A percentile compares a stretch with the other conserved stretches of the same genome.
Evolutionary conservation across 2,888 invertebrate genomes (phyloP).

Genomic region (Chymomyza amoena): DNA sequence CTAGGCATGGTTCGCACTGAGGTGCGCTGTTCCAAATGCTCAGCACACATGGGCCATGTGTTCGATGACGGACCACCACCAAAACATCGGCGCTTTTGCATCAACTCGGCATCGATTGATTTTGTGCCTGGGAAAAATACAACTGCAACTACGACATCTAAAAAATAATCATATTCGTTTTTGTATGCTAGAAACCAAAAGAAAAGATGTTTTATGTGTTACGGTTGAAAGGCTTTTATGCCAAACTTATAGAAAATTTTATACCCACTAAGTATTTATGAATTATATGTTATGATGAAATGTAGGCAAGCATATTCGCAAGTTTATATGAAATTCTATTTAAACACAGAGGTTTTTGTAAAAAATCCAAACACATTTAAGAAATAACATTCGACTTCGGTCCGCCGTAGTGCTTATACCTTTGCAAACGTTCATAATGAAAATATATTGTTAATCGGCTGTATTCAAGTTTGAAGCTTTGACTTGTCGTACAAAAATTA

Average conservation of each 20-base stretch:
- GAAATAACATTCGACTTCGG: background rate
- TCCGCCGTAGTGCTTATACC: background rate
- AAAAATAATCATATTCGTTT: conserved; percentile 56
- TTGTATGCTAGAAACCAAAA: conserved; percentile 3
- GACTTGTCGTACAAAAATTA: background rate
- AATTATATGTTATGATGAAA: background rate
- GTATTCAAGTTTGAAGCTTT: background rate
- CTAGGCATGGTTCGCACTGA: conserved; percentile 97
- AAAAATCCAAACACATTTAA: background rate
- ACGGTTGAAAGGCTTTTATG: background rate
- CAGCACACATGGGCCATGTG: conserved; percentile 97
- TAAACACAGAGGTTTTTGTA: background rate
- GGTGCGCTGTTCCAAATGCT: conserved; percentile 95
- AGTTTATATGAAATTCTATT: background rate
- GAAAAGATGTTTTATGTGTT: background rate
- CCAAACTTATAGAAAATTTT: background rate
- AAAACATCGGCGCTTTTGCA: conserved; percentile 95
- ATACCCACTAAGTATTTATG: background rate
- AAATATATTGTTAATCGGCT: background rate
- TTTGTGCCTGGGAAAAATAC: conserved; percentile 69
- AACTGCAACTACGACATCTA: conserved; percentile 56
- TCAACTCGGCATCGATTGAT: conserved; percentile 88
- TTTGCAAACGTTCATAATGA: background rate
- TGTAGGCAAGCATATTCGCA: background rate
- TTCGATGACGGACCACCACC: conserved; percentile 98